Conservation (phyloP, 2,797 vertebrate species). For the Vespertilio murinus region DNA sequence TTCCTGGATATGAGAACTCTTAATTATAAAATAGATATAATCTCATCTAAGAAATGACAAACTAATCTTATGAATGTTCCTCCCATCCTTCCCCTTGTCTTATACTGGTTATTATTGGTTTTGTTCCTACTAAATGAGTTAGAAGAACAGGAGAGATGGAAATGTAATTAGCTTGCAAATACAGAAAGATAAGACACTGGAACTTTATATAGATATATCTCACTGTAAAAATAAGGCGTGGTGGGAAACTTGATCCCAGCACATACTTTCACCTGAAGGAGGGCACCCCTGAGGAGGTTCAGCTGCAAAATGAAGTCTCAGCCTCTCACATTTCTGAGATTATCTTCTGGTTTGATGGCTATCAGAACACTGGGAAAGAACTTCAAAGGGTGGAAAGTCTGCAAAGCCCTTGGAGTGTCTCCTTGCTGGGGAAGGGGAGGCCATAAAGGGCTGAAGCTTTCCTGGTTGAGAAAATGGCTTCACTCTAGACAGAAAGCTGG, state of each 20-base stretch:
- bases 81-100: background rate
- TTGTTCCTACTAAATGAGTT: background rate
- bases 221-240: background rate
- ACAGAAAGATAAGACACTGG: background rate
- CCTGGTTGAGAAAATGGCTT: background rate
- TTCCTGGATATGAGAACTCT: background rate
- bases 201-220: background rate
- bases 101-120: background rate
- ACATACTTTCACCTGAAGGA: background rate
- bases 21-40: background rate
- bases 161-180: background rate
- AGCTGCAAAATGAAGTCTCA: background rate
- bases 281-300: background rate
- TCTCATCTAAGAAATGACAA: background rate
- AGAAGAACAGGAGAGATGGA: background rate
- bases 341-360: conserved; percentile 29
- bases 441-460: background rate
- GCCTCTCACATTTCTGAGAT: conserved; percentile 3
- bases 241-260: background rate
- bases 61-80: background rate
- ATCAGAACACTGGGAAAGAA: background rate
- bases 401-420: background rate
- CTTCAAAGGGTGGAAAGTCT: background rate
- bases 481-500: background rate
- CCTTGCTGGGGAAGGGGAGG: background rate